Evolutionary conservation across 1,140 invertebrate species (phyloP).

Genomic region (Dryas iulia): DNA sequence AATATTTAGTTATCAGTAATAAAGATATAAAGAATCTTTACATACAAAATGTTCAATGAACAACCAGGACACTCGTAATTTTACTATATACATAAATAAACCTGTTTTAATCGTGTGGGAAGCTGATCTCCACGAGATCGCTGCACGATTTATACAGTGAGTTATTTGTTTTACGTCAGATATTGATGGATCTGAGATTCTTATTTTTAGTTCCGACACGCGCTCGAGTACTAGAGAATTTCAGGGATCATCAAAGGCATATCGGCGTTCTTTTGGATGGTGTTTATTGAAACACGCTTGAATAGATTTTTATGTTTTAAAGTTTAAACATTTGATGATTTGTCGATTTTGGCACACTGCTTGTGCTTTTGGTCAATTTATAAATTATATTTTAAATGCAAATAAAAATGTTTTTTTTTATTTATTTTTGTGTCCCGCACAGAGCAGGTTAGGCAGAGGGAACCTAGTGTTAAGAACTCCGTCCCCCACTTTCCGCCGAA

Average conservation of each 20-base stretch:
- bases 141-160: conserved; percentile 56
- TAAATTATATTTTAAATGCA: no score
- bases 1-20: no score
- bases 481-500: no score
- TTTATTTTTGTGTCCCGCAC: no score
- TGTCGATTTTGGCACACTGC: background rate
- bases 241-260: conserved; percentile 31
- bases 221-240: conserved; percentile 34
- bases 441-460: no score
- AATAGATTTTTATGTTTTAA: background rate
- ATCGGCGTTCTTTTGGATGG: conserved; percentile 13
- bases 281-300: conserved; percentile 16
- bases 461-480: no score
- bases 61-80: background rate
- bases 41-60: background rate
- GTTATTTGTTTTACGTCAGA: conserved; percentile 76
- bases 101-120: conserved; percentile 22
- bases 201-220: conserved; percentile 45
- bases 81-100: background rate
- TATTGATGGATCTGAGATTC: conserved; percentile 67
- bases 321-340: background rate
- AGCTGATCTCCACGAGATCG: conserved; percentile 36
- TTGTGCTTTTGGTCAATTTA: no score
- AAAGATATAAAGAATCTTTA: background rate
- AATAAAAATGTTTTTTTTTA: no score